Base-by-base conservation (phyloP, 2,113 vertebrate species). In the Archilochus colubris region DNA sequence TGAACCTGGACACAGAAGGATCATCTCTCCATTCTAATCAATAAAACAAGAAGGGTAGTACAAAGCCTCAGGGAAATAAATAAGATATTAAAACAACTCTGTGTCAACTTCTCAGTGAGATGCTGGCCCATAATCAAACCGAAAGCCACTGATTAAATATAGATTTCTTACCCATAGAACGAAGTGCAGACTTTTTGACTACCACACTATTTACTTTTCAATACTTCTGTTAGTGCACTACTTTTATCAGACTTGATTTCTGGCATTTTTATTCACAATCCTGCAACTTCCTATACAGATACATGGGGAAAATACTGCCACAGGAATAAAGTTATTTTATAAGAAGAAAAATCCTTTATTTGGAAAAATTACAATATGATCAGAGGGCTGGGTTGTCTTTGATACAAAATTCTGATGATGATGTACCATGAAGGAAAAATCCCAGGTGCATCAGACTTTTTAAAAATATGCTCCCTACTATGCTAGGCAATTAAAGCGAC, bases 61-160 rank as follows among this genome's bases (percentile, higher is more conserved):
- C 51, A 91, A 93, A 89, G 25, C 20, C 27, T 82, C 88, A 93
- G 75, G 69, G 96, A 97, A 96, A 96, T 82, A 92, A 91, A 85
- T 86, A 89, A 94, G 66, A 82, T 66, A 62, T 31, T 61, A 96
- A 92, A 96, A 93, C 61, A 77, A 16, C 51, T 46, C 44, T 50
- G 17, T 27, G 3, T 94, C 21, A 30, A 55, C 33, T 95, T 72
- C 64, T 95, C 81, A 77, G 59, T 53, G 57, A 95, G 48, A 91
- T 78, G 51, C 25, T 75, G 74, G n/a, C 33, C 84, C 33, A 80
- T 15, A 94, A 38, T 89, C 73, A 91, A 81, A 94, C 31, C 43
- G n/a, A 70, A 96, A 95, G 40, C 44, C 82, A 91, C 67, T 96
- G 79, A 92, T 81, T 93, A 96, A 97, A 96, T 24, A 95, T 69